Evolutionary conservation across 2,888 invertebrate genomes (phyloP).

Genomic region (Orthosia incerta): DNA sequence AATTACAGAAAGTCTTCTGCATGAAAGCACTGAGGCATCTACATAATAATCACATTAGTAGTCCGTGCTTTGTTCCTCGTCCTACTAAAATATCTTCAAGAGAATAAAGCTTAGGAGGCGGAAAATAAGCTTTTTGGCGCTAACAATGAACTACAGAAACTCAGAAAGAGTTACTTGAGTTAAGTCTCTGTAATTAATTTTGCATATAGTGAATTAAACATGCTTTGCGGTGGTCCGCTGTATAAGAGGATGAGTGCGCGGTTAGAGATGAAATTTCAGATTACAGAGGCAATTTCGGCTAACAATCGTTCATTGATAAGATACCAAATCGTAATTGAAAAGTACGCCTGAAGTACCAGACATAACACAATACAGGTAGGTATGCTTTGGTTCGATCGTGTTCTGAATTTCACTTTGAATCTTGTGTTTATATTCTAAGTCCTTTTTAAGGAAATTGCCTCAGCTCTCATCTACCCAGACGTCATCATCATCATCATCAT

Average conservation of each 20-base stretch:
- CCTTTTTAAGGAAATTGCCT: no score
- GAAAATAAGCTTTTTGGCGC: conserved; percentile 68
- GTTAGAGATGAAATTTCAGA: conserved; percentile 34
- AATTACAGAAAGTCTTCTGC: conserved; percentile 61
- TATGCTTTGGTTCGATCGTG: neutral
- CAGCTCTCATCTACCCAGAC: no score
- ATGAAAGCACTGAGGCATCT: conserved; percentile 64
- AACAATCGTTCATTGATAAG: conserved; percentile 25
- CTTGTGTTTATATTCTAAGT: no score
- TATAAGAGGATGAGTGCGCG: neutral
- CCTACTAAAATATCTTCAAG: conserved; percentile 65
- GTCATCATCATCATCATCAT: no score
- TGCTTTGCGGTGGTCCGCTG: conserved; percentile 19
- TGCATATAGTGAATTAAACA: conserved; percentile 56
- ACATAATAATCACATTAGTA: conserved; percentile 68
- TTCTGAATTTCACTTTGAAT: neutral
- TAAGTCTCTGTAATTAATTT: conserved; percentile 63
- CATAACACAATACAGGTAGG: neutral
- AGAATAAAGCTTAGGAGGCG: conserved; percentile 66
- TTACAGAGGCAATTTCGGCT: conserved; percentile 20
- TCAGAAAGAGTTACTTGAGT: conserved; percentile 56
- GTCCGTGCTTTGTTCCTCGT: conserved; percentile 64
- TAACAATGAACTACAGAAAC: conserved; percentile 61
- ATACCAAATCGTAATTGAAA: conserved; percentile 24
- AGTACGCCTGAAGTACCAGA: neutral